A percentile compares a stretch with the other conserved stretches of the same genome.
Conservation (phyloP, 2,113 vertebrate species). For the Vulpes ferrilata region DNA sequence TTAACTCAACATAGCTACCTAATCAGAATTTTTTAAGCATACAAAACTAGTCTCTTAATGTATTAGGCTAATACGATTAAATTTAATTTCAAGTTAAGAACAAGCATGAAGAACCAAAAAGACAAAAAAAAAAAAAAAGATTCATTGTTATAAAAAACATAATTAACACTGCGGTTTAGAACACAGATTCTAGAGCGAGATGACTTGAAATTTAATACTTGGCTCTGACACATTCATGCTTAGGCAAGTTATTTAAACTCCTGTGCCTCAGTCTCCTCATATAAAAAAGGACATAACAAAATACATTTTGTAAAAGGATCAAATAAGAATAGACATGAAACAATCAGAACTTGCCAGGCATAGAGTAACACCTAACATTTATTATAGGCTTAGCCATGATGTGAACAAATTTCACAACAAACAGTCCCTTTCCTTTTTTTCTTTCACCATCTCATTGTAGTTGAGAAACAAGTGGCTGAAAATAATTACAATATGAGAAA, state of each 20-base stretch:
- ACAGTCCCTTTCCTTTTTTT: neutral
- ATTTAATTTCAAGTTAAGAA: constrained; percentile 50
- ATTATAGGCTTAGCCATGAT: neutral
- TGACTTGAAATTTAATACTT: neutral
- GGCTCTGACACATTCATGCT: neutral
- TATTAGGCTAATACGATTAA: neutral
- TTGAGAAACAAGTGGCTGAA: neutral
- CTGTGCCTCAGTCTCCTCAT: neutral
- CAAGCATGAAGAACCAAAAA: neutral
- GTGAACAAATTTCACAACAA: neutral
- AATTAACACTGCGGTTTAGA: constrained; percentile 22
- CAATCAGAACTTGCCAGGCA: neutral
- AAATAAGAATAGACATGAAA: neutral
- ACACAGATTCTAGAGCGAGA: neutral
- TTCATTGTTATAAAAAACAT: neutral
- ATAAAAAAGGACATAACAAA: neutral
- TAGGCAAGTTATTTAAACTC: neutral
- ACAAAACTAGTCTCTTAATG: neutral
- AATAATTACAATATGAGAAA: neutral
- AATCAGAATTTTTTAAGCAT: neutral
- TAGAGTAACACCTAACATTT: neutral
- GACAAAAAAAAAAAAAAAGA: neutral
- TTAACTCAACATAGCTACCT: neutral
- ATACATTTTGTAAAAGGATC: neutral
- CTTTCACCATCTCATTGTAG: neutral